Percentiles rank a stretch among this genome's conserved stretches.
These are phyloP conservation scores for Cancer borealis DNA, from an alignment of 2,888 invertebrate species.

Conservation along the genomic window DNA sequence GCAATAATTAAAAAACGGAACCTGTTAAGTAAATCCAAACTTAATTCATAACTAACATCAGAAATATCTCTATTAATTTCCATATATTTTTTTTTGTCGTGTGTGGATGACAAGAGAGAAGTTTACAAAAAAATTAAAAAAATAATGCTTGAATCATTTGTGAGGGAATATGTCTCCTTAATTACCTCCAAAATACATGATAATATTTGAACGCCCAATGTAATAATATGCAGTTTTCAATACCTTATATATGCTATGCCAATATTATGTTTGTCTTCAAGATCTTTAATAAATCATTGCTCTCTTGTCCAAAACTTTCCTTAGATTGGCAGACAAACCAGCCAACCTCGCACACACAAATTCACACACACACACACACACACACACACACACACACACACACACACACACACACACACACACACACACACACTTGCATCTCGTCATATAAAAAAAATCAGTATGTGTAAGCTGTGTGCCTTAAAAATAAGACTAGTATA, in stretches of 20 bases:
- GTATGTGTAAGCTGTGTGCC: slow-evolving; percentile 56
- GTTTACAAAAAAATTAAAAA: not conserved
- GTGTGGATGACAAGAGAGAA: not conserved
- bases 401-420: slow-evolving; percentile 24
- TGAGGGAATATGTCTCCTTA: not conserved
- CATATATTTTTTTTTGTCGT: not conserved
- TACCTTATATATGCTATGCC: not conserved
- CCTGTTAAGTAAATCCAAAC: not conserved
- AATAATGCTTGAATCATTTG: not conserved
- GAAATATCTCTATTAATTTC: not conserved
- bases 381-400: slow-evolving; percentile 9
- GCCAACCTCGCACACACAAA: slow-evolving; percentile 10
- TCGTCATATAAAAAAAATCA: not conserved
- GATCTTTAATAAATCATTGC: not conserved
- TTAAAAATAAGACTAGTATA: slow-evolving; percentile 49
- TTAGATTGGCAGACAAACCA: slow-evolving; percentile 10
- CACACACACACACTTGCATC: slow-evolving; percentile 40
- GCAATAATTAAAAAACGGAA: not conserved
- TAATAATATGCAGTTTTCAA: slow-evolving; percentile 11
- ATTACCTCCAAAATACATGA: not conserved
- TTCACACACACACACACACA: not conserved
- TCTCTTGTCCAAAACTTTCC: slow-evolving; percentile 12
- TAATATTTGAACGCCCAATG: not conserved
- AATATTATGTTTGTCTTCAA: not conserved
- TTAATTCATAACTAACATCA: not conserved